A percentile compares a stretch with the other conserved stretches of the same genome.
Evolutionary conservation across 2,113 vertebrate species (phyloP).

Genomic region (Noctilio leporinus): DNA sequence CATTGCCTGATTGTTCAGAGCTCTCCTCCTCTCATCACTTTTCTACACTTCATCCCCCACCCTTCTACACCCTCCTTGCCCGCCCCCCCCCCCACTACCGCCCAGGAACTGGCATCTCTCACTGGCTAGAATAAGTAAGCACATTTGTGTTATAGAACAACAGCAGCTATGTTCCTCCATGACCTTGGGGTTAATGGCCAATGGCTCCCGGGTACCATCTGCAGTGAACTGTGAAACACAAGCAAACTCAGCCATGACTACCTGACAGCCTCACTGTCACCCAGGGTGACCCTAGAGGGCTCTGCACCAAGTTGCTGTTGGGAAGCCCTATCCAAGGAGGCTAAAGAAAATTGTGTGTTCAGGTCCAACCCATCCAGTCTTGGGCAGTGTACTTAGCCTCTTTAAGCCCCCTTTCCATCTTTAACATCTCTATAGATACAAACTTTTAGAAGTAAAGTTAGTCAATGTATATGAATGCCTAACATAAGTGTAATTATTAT

Average conservation of each 20-base stretch:
- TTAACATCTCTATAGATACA: not conserved
- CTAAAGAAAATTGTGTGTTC: not conserved
- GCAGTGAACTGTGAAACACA: not conserved
- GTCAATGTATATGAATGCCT: not conserved
- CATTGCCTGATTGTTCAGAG: rapidly evolving
- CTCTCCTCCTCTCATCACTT: not conserved
- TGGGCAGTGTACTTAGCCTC: not conserved
- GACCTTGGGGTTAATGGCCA: slow-evolving; percentile 37
- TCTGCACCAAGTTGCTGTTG: not conserved
- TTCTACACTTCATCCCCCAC: not conserved
- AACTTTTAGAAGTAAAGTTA: not conserved
- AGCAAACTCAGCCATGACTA: not conserved
- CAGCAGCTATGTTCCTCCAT: slow-evolving; percentile 21
- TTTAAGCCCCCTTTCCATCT: not conserved
- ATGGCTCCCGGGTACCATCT: not conserved
- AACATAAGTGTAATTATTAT: not conserved
- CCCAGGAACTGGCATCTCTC: slow-evolving; percentile 7
- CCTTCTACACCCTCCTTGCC: not conserved
- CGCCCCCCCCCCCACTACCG: not conserved
- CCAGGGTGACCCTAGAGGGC: not conserved
- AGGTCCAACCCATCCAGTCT: not conserved
- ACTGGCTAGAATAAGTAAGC: slow-evolving; percentile 13
- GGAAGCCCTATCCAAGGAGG: not conserved
- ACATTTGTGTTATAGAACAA: slow-evolving; percentile 8
- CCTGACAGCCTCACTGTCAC: not conserved